Evolutionary conservation across 2,113 vertebrate genomes (phyloP).

Genomic region (Scomber scombrus): DNA sequence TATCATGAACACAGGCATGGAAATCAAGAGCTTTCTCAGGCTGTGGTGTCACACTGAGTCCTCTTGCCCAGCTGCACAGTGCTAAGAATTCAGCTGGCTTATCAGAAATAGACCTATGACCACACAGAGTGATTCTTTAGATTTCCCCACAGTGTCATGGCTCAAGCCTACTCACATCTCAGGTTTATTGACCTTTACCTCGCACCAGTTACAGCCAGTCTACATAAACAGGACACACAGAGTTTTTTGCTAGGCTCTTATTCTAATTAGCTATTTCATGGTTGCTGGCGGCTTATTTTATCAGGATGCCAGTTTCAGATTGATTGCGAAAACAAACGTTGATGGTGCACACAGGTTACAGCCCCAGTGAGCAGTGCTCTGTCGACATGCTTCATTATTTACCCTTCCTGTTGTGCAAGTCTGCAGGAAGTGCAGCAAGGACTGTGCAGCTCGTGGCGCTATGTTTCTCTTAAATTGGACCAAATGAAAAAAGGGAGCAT

Average conservation of each 20-base stretch:
- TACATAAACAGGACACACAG: constrained; percentile 3
- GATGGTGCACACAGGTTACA: constrained; percentile 48
- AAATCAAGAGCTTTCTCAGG: constrained; percentile 65
- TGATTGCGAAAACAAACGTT: constrained; percentile 58
- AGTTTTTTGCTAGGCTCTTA: constrained; percentile 35
- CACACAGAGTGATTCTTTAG: constrained; percentile 59
- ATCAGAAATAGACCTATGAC: constrained; percentile 74
- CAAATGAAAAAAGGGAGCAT: constrained; percentile 61
- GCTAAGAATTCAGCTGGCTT: constrained; percentile 67
- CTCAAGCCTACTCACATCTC: constrained; percentile 47
- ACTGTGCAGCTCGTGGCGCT: constrained; percentile 47
- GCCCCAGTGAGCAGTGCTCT: constrained; percentile 54
- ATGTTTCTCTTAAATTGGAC: constrained; percentile 63
- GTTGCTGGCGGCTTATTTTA: constrained; percentile 41
- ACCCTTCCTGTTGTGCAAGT: constrained; percentile 68
- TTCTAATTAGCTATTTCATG: constrained; percentile 42
- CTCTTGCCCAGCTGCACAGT: constrained; percentile 19
- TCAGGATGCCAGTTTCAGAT: constrained; percentile 48
- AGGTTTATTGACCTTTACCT: constrained; percentile 59
- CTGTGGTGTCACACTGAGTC: constrained; percentile 55
- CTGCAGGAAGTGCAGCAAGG: constrained; percentile 57
- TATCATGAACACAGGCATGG: constrained; percentile 47
- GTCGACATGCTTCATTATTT: constrained; percentile 73
- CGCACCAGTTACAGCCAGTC: constrained; percentile 14
- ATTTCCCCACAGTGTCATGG: constrained; percentile 60